A percentile compares a stretch with the other conserved stretches of the same genome.
Conservation (phyloP, 2,113 vertebrate species). For the Tachysurus fulvidraco region DNA sequence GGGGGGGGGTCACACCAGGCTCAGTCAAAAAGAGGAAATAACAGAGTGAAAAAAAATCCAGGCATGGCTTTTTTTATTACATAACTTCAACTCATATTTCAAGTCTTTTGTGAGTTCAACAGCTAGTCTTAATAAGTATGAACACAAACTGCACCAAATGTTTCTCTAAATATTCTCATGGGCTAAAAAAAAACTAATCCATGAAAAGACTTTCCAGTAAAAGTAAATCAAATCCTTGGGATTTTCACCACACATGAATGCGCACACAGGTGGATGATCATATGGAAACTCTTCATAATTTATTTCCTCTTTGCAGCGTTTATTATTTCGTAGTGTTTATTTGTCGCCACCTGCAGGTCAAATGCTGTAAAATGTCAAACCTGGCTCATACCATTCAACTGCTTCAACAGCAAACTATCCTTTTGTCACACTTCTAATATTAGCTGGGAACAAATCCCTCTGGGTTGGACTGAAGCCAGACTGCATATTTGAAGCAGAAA, state of each 20-base stretch:
- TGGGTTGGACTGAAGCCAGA: neutral
- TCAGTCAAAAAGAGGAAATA: conserved; percentile 9
- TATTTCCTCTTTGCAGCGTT: neutral
- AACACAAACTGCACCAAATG: neutral
- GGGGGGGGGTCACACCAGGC: neutral
- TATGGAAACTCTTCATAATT: neutral
- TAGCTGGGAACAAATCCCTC: neutral
- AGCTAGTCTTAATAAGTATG: neutral
- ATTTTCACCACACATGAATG: neutral
- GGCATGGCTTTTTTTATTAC: conserved; percentile 11
- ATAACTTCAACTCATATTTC: conserved; percentile 6
- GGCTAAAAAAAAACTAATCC: neutral
- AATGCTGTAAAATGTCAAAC: no score
- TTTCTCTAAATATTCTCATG: neutral
- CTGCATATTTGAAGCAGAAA: neutral
- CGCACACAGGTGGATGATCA: conserved; percentile 31
- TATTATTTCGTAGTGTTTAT: neutral
- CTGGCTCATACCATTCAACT: neutral
- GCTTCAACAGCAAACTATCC: neutral
- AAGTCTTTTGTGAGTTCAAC: neutral
- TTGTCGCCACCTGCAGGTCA: conserved; percentile 13
- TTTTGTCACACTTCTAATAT: neutral
- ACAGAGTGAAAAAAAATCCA: neutral
- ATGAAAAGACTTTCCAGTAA: neutral
- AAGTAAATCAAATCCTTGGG: conserved; percentile 6